Base-by-base conservation (phyloP, 2,888 invertebrate genomes). In the Odontocolon sp. region DNA sequence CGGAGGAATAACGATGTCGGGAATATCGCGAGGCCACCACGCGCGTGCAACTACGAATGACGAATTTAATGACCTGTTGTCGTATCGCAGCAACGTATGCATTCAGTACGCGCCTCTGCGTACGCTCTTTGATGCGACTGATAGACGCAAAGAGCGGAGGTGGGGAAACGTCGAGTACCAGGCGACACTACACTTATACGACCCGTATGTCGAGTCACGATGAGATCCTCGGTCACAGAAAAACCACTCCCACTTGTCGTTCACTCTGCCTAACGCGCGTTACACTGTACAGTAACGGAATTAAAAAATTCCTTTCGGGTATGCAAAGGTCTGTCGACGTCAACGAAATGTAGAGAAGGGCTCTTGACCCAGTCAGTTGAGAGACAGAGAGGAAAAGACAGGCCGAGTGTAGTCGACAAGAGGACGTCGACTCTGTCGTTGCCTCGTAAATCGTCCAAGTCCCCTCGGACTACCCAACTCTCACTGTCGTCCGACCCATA, bases 41-140 rank as follows among this genome's bases (percentile, higher is more conserved):
- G 63, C 57, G 56, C 57, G 47, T 56, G 45, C 63, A 79, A 77
- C 79, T 82, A 82, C 84, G 82, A 83, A 85, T 84, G 84, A 85
- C 85, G 82, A 85, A 85, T 84, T 84, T 85, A 85, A 85, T 82
- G 81, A 82, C 80, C 81, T 79, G 82, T 85, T 64, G 69, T 66
- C 57, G 52, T 64, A 50, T 69, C 50, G 42, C 56, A 9, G 18
- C 28, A 33, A 42, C 26, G 40, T 33, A 14, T 11, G 23, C 28
- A 11, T 11, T 21, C 18, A 9, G 11, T 57, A 16, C 16, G 2
- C 54, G 26, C 16, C 47, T 16, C 18, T 14, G 6, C 47, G 33
- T 56, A 47, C 47, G 14, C 50, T 64, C 69, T 57, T 63, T 69
- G 57, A 64, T 64, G 47, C 26, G 57, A 57, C 40, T 52, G 63